These are phyloP conservation scores for Sipha maydis DNA, from an alignment of 2,888 invertebrate genomes.

Conservation along the genomic window DNA sequence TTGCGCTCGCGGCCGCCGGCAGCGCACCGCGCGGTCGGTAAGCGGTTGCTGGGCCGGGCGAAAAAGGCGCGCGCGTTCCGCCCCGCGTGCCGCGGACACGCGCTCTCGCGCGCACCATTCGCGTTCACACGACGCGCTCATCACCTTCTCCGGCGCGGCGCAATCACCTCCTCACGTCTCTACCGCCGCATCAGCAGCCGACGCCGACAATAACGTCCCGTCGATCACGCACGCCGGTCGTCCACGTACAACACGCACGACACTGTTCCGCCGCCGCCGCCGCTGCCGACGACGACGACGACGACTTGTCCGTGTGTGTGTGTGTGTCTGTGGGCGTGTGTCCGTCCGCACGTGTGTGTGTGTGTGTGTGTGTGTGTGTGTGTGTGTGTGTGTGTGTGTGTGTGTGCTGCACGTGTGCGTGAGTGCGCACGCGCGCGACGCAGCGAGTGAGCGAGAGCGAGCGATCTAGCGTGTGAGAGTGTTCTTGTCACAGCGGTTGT, in stretches of 20 bases:
- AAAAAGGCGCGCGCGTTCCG: slow-evolving; percentile 27
- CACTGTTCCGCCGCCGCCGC: background rate
- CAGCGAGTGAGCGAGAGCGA: too few species aligned
- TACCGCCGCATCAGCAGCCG: background rate
- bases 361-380: background rate
- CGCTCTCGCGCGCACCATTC: background rate
- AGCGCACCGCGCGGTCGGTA: background rate
- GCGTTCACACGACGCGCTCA: slow-evolving; percentile 1
- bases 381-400: background rate
- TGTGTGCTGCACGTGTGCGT: too few species aligned
- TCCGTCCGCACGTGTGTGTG: background rate
- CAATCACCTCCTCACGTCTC: background rate
- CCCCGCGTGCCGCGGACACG: background rate
- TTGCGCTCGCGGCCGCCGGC: background rate
- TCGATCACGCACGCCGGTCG: slow-evolving; percentile 55
- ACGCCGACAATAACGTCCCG: slow-evolving; percentile 50
- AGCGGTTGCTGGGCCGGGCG: slow-evolving; percentile 30
- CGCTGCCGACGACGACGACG: background rate
- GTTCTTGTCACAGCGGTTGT: background rate
- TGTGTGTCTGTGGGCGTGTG: background rate
- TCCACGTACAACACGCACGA: background rate
- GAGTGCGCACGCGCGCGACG: too few species aligned
- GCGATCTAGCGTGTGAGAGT: too few species aligned
- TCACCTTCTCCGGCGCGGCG: background rate
- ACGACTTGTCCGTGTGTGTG: background rate